Evolutionary conservation across 2,797 vertebrate species (phyloP), one percentile per base, ranked within the genome.

Genomic region (Liasis olivaceus): DNA sequence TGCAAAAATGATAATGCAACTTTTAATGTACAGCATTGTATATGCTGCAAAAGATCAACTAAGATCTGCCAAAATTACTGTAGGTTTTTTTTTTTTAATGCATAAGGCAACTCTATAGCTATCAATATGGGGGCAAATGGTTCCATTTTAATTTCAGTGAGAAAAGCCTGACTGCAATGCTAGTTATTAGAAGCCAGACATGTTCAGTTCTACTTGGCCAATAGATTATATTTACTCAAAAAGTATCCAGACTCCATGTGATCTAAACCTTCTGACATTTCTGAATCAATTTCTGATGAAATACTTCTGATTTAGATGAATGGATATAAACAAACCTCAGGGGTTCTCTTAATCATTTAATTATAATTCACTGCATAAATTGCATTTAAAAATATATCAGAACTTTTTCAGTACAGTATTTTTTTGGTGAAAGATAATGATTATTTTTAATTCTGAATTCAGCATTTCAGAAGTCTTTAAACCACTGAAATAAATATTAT

Each of bases 121-220:
- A 59, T 63, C 84, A 84, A 26, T 85, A 42, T 69, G 59, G 28
- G 81, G 20, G 24, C 63, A 72, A 89, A 59, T 0, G 0, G 91
- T 77, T 94, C 89, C 63, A 93, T 87, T 62, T 93, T 89, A 84
- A 31, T 66, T 93, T 87, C 87, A 24, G 90, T 87, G 86, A 84
- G 84, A 91, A 87, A 86, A 26, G 63, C 92, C 77, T 92, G 56
- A 91, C 54, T 89, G 4, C 31, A 93, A 89, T 92, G 42, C 14
- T 13, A 8, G 89, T 84, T 89, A 1, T 2, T 69, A 66, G 59
- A 94, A 93, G 12, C 15, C 13, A 59, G 56, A 36, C 2, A 89
- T 36, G 14, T 58, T 36, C 56, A 72, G 2, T 36, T 77, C 54
- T 89, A 28, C 12, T 77, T 85, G 81, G 54, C 12, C 64, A 89